Percentiles rank a stretch among this genome's conserved stretches.
Conservation (phyloP, 1,140 invertebrate species). For the Drosophila lini region DNA sequence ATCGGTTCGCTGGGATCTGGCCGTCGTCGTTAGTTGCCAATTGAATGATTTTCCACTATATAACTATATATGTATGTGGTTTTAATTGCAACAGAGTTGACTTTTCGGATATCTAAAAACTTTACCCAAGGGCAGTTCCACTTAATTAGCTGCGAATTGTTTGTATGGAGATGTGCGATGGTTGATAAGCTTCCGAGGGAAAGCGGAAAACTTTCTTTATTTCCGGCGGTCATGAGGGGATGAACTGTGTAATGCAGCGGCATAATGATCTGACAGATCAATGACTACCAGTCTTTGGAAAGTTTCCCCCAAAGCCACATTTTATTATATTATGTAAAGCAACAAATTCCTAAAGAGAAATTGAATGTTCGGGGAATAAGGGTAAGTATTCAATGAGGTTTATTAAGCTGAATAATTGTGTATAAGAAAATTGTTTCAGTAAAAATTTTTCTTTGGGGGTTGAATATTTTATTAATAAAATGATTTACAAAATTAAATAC, state of each 20-base stretch:
- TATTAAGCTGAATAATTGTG: conserved; percentile 1
- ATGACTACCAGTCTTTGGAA: conserved; percentile 34
- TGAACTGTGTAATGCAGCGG: not conserved
- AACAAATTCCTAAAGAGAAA: conserved; percentile 5
- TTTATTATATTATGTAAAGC: not conserved
- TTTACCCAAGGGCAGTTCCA: conserved; percentile 46
- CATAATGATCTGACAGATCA: conserved; percentile 21
- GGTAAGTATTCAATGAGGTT: conserved; percentile 2
- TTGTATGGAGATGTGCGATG: conserved; percentile 47
- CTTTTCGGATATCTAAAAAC: conserved; percentile 15
- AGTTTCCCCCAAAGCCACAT: conserved; percentile 11
- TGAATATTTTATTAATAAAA: not conserved
- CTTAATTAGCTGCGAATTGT: conserved; percentile 79
- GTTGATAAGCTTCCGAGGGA: conserved; percentile 57
- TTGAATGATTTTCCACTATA: conserved; percentile 70
- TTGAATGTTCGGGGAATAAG: not conserved
- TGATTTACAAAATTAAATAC: not conserved
- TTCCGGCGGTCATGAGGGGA: conserved; percentile 9
- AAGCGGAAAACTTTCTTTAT: conserved; percentile 50
- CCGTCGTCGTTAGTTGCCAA: conserved; percentile 58
- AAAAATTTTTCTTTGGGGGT: too few relatives aligned
- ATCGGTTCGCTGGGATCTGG: conserved; percentile 49
- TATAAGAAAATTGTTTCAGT: not conserved
- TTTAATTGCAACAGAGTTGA: conserved; percentile 70
- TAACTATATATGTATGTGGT: conserved; percentile 55